Evolutionary conservation across 2,797 vertebrate genomes (phyloP).

Genomic region (Choloepus didactylus): DNA sequence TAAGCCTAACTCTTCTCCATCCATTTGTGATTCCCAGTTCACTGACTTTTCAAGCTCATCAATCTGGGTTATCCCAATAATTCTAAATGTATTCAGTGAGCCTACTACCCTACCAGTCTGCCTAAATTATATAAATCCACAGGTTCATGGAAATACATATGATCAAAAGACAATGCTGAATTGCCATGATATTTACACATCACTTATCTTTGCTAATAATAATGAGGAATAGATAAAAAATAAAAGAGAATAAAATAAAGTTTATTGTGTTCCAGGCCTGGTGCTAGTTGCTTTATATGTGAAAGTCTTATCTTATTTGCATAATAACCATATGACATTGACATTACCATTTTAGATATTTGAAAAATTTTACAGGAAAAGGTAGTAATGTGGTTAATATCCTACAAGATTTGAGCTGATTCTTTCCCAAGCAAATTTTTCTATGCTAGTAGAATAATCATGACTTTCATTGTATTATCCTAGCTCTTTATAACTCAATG

Average conservation of each 20-base stretch:
- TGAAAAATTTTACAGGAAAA: neutral
- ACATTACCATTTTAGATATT: neutral
- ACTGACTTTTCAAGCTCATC: neutral
- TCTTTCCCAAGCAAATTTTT: constrained; percentile 13
- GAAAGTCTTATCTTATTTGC: neutral
- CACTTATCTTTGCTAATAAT: neutral
- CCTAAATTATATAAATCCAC: neutral
- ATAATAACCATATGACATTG: neutral
- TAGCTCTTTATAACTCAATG: neutral
- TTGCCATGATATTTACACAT: neutral
- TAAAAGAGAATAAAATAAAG: neutral
- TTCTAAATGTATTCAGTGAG: neutral
- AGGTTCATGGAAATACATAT: neutral
- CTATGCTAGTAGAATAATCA: neutral
- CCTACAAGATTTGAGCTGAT: neutral
- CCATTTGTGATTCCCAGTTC: neutral
- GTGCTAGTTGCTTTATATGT: neutral
- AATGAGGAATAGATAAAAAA: neutral
- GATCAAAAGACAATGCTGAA: neutral
- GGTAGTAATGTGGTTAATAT: neutral
- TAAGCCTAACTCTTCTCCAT: neutral
- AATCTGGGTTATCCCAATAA: neutral
- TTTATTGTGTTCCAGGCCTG: neutral
- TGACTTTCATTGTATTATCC: neutral
- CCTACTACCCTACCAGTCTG: neutral